A percentile compares a stretch with the other conserved stretches of the same genome.
phyloP scores from a whole-genome alignment of 2,888 invertebrate species.

The Phorcus lineatus region DNA sequence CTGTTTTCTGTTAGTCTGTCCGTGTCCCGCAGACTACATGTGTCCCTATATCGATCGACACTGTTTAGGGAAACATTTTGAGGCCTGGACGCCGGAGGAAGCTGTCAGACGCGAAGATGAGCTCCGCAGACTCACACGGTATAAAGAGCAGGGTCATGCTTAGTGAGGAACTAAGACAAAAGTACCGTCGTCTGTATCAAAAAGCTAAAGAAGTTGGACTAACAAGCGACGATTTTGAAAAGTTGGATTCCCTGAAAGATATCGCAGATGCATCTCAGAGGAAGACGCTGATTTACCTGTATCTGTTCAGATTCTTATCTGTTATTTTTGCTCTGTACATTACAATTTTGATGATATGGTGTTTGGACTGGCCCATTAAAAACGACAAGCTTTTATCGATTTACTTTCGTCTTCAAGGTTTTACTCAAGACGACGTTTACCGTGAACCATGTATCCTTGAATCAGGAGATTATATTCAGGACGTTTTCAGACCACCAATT shows the following conservation, averaged over 20 bases:
- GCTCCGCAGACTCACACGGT: neutral
- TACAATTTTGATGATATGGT: constrained; percentile 36
- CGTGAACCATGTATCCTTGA: constrained; percentile 60
- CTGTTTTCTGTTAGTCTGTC: neutral
- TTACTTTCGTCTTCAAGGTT: constrained; percentile 50
- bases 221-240: constrained; percentile 48
- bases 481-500: constrained; percentile 85
- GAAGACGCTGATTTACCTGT: neutral
- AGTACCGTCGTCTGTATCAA: constrained; percentile 45
- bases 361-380: constrained; percentile 59
- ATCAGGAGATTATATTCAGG: constrained; percentile 47
- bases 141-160: neutral
- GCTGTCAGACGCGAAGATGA: neutral
- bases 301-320: constrained; percentile 20
- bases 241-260: constrained; percentile 48
- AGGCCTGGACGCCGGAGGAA: neutral
- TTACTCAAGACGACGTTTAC: constrained; percentile 38
- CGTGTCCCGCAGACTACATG: neutral
- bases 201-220: constrained; percentile 56
- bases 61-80: neutral
- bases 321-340: neutral
- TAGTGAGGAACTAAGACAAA: constrained; percentile 19
- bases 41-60: neutral
- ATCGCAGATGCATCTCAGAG: constrained; percentile 30
- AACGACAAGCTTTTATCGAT: constrained; percentile 41